phyloP scores from a whole-genome alignment of 2,888 invertebrate species.

The Tetanocera ferruginea region DNA sequence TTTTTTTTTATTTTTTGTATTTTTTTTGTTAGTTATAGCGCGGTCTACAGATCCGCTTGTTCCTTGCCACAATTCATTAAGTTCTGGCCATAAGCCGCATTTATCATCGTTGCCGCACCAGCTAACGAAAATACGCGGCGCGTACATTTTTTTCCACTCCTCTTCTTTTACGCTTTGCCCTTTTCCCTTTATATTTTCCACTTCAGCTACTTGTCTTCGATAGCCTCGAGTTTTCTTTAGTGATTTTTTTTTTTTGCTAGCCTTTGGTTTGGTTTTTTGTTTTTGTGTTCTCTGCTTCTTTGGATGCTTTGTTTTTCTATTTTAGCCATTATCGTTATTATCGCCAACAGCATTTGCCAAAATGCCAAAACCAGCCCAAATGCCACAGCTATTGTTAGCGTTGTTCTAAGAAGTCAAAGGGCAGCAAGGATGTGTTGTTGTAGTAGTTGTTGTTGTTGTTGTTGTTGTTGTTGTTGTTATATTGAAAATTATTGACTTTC shows the following conservation, averaged over 20 bases:
- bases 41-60: neutral
- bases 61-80: constrained; percentile 56
- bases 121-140: neutral
- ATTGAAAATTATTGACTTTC: too few relatives aligned
- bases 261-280: neutral
- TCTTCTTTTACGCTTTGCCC: too few relatives aligned
- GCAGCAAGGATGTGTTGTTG: too few relatives aligned
- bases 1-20: neutral
- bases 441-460: too few relatives aligned
- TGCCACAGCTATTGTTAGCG: too few relatives aligned
- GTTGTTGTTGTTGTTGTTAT: too few relatives aligned
- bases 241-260: neutral
- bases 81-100: constrained; percentile 57
- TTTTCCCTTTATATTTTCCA: neutral
- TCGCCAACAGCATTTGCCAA: too few relatives aligned
- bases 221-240: neutral
- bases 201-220: neutral
- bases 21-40: neutral
- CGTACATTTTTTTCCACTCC: neutral
- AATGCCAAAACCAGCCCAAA: too few relatives aligned
- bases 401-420: too few relatives aligned
- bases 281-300: neutral
- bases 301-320: neutral
- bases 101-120: constrained; percentile 48
- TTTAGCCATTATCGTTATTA: neutral